Conservation (phyloP, 2,113 vertebrate species). For the Apodemus sylvaticus region DNA sequence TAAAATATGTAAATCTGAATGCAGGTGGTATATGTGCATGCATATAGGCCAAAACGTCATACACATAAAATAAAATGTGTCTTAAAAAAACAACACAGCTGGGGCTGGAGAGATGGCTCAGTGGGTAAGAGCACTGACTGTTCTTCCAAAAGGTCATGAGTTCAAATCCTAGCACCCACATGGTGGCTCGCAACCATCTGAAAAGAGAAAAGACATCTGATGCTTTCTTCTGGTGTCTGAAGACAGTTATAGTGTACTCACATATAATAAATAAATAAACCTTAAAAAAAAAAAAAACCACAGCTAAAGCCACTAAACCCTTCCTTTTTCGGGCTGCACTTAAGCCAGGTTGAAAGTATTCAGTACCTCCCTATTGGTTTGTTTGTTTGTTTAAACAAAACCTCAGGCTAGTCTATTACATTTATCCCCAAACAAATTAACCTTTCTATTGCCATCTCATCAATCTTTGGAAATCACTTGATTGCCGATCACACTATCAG, state of each 20-base stretch:
- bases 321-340: background rate
- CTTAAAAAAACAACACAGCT: background rate
- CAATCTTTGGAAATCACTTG: background rate
- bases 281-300: no score
- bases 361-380: background rate
- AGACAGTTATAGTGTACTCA: no score
- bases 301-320: background rate
- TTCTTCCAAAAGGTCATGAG: no score
- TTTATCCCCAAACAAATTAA: constrained; percentile 4
- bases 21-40: background rate
- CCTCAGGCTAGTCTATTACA: background rate
- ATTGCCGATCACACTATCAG: background rate
- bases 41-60: background rate
- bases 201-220: no score
- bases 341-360: background rate
- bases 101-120: no score
- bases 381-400: constrained; percentile 30
- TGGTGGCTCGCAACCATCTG: no score
- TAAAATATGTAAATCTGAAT: background rate
- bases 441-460: constrained; percentile 5
- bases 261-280: no score
- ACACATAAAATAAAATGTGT: background rate
- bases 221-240: no score
- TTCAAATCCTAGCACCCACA: no score
- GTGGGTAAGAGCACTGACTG: no score